Evolutionary conservation across 1,140 invertebrate genomes (phyloP).

Genomic region (Arctopsyche grandis): DNA sequence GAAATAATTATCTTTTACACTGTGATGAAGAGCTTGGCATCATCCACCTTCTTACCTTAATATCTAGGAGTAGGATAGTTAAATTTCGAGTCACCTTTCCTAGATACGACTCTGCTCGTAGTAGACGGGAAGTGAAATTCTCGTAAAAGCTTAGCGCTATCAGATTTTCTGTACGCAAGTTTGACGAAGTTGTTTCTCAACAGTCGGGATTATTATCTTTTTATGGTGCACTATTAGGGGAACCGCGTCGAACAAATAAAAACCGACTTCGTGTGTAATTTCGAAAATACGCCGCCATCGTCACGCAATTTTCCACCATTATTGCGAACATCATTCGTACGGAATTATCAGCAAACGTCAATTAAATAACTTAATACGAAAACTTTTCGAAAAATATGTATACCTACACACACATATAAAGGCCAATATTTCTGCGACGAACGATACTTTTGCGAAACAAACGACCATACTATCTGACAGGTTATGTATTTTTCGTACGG

Average conservation of each 20-base stretch:
- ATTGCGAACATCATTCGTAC: conserved; percentile 18
- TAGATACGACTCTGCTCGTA: too few relatives aligned
- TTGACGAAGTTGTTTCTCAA: conserved; percentile 47
- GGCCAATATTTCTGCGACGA: too few relatives aligned
- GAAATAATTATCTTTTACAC: too few relatives aligned
- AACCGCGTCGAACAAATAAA: conserved; percentile 49
- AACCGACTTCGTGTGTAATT: conserved; percentile 34
- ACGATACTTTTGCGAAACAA: too few relatives aligned
- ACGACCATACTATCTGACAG: too few relatives aligned
- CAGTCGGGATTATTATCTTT: conserved; percentile 46
- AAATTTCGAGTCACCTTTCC: too few relatives aligned
- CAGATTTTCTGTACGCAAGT: conserved; percentile 31
- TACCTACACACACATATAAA: background rate
- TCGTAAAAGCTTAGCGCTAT: background rate
- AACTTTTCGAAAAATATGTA: background rate
- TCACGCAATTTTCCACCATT: conserved; percentile 41
- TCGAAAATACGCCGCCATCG: conserved; percentile 39
- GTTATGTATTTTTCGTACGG: too few relatives aligned
- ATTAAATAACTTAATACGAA: conserved; percentile 29
- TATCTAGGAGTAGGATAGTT: too few relatives aligned
- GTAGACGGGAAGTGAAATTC: too few relatives aligned
- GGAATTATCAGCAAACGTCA: conserved; percentile 6
- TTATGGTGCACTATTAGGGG: conserved; percentile 43
- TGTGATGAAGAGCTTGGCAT: too few relatives aligned
- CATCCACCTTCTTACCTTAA: too few relatives aligned